Conservation (phyloP, 2,888 invertebrate species). For the Caenorhabditis drosophilae region DNA sequence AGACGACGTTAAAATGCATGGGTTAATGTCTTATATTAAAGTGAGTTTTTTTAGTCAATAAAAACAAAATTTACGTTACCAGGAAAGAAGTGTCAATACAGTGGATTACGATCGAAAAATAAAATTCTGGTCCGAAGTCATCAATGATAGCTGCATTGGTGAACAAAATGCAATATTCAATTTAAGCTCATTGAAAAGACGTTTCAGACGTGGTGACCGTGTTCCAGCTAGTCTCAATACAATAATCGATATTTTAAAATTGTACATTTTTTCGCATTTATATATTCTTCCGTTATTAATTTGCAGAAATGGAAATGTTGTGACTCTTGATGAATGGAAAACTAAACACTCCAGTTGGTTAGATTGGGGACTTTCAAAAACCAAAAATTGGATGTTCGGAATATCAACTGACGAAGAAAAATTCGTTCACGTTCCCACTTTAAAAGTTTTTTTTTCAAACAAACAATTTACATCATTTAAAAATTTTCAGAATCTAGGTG, state of each 20-base stretch:
- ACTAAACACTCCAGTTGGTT: slow-evolving; percentile 48
- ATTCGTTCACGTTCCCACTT: slow-evolving; percentile 42
- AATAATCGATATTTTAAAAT: slow-evolving; percentile 55
- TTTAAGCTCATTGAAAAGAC: slow-evolving; percentile 47
- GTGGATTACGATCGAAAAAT: slow-evolving; percentile 61
- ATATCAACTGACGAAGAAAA: slow-evolving; percentile 15
- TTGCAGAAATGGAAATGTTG: slow-evolving; percentile 39
- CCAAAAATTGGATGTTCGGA: slow-evolving; percentile 46
- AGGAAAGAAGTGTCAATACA: slow-evolving; percentile 58
- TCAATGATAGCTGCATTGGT: slow-evolving; percentile 46
- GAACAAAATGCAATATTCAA: slow-evolving; percentile 53
- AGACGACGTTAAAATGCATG: slow-evolving; percentile 54
- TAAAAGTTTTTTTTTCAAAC: no score
- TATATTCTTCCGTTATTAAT: background rate
- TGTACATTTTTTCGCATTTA: slow-evolving; percentile 32
- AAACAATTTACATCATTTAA: no score
- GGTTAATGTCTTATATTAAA: slow-evolving; percentile 55
- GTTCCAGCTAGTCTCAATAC: slow-evolving; percentile 56
- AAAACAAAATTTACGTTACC: no score
- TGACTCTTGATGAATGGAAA: slow-evolving; percentile 44
- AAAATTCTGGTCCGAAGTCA: slow-evolving; percentile 56
- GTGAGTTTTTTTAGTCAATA: no score
- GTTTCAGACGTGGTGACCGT: slow-evolving; percentile 56
- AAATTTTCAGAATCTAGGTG: slow-evolving; percentile 37
- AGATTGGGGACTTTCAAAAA: slow-evolving; percentile 50